Percentiles rank a stretch among this genome's conserved stretches.
These are phyloP conservation scores for Nothoprocta pentlandii DNA, from an alignment of 2,113 vertebrate species.

Conservation along the genomic window DNA sequence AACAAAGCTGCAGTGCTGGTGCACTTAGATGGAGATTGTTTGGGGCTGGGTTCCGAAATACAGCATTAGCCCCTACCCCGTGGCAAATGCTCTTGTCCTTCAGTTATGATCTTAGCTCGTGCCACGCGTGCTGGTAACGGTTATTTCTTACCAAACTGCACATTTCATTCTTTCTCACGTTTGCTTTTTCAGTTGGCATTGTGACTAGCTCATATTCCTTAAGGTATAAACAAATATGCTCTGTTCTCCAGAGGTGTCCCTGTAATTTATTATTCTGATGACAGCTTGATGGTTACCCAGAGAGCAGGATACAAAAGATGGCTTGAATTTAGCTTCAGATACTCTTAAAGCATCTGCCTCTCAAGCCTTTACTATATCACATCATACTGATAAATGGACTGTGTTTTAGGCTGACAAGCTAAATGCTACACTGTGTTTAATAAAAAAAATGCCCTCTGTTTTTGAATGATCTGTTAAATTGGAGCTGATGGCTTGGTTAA, in stretches of 20 bases:
- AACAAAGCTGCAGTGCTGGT: background rate
- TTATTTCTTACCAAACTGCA: constrained; percentile 24
- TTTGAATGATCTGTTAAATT: constrained; percentile 69
- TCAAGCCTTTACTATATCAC: constrained; percentile 46
- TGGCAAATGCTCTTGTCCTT: constrained; percentile 46
- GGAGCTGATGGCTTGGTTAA: constrained; percentile 69
- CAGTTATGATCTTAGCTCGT: constrained; percentile 6
- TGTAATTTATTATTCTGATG: constrained; percentile 75
- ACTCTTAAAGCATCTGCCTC: constrained; percentile 63
- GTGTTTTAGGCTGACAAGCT: constrained; percentile 61
- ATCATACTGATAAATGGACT: constrained; percentile 69
- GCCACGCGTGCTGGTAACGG: background rate
- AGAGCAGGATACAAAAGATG: constrained; percentile 71
- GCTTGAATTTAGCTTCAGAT: constrained; percentile 70
- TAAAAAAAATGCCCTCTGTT: constrained; percentile 59
- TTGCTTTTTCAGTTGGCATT: constrained; percentile 46
- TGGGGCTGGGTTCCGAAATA: background rate
- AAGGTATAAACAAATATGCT: constrained; percentile 68
- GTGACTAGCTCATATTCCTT: constrained; percentile 50
- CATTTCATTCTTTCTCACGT: background rate
- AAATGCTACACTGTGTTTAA: constrained; percentile 44
- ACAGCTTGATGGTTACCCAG: constrained; percentile 74
- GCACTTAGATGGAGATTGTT: background rate
- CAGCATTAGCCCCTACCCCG: background rate
- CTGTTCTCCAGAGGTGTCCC: constrained; percentile 53